Evolutionary conservation across 1,140 invertebrate species (phyloP).

Genomic region (Neotoxoptera formosana): DNA sequence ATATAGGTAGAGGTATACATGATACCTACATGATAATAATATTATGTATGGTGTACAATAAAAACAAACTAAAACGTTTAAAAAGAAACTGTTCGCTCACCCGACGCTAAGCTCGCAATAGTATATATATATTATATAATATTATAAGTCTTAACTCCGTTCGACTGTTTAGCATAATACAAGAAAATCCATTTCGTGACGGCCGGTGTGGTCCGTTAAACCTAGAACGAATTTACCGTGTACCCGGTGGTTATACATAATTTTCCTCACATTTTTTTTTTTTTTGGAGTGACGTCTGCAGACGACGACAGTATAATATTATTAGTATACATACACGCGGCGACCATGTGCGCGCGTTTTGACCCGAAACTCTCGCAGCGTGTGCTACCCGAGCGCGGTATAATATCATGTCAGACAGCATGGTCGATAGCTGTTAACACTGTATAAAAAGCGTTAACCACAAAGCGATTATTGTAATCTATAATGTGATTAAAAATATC

Average conservation of each 20-base stretch:
- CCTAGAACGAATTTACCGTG: neutral
- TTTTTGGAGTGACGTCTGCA: neutral
- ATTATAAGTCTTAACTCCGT: neutral
- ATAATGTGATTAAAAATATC: neutral
- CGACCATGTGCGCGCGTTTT: neutral
- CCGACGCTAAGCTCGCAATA: neutral
- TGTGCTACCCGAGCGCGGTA: neutral
- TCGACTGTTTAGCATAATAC: slow-evolving; percentile 17
- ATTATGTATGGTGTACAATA: neutral
- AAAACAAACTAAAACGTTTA: neutral
- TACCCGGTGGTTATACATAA: neutral
- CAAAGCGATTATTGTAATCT: neutral
- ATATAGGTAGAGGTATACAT: neutral
- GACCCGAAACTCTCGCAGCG: neutral
- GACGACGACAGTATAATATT: neutral
- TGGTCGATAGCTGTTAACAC: neutral
- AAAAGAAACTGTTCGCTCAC: neutral
- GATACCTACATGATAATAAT: no score
- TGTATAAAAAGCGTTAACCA: neutral
- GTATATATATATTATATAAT: neutral
- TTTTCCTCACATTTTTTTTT: neutral
- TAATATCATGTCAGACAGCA: neutral
- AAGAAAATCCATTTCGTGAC: neutral
- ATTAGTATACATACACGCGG: neutral
- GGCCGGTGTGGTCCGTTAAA: slow-evolving; percentile 2